Base-by-base conservation (phyloP, 1,140 invertebrate species). In the Oscheius sp. region DNA sequence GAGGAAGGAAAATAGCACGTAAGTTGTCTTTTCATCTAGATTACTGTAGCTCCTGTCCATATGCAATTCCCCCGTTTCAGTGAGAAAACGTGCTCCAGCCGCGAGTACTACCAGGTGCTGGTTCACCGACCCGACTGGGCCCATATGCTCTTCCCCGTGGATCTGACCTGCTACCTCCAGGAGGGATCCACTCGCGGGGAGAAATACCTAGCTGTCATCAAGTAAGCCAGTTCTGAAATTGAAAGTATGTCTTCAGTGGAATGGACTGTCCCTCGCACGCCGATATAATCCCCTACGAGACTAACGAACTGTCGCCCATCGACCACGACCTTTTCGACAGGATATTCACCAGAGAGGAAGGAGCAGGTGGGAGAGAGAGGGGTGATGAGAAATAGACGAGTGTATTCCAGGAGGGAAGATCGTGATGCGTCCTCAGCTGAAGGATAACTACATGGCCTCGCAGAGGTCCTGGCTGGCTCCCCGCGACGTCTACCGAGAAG, bases 261-360 rank as follows among this genome's bases (percentile, higher is more conserved):
- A 78, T 82, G 77, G 82, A 84, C 63, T 78, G 76, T 29, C 77
- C 84, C 18, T 55, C 67, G 4, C 82, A 82, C 42, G 59, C 73
- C 55, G 81, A 84, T 46, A 76, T 84, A 45, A 66, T 78, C 10
- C 82, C 82, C 0, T 78, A 67, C 61, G 45, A 58, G 2, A 63
- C 74, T 2, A 71, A 46, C 55, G 73, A 69, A 4, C 42, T 70
- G 4, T 42, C 68, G 1, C 67, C 73, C 29, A 68, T 80, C 20
- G 78, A 79, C 4, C 78, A 79, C 35, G 78, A 79, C 46, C 68
- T 79, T 2, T 79, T 79, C 66, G 49, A 66, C 28, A 49, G 66
- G 28, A 65, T 79, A 3, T 79, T 79, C 61, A 63, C 77, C 31
- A 36, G 65, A 7, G 36, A 52, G 10, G 66, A 79, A 26, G 62